phyloP scores from a whole-genome alignment of 64 coral and sea anemone species.

The Montipora cactus region DNA sequence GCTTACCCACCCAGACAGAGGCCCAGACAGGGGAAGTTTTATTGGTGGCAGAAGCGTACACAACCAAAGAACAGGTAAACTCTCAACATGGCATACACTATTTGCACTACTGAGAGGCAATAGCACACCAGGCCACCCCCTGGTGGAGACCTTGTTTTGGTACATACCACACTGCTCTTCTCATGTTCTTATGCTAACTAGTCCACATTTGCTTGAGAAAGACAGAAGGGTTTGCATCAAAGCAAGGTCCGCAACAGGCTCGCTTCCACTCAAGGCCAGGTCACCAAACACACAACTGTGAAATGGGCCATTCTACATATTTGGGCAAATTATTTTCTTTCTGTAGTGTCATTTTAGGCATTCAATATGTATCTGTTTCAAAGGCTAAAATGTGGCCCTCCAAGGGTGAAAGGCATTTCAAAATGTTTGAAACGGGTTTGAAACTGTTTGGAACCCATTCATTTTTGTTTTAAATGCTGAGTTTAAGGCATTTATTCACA shows the following conservation, averaged over 20 bases:
- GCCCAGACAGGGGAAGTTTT: constrained; percentile 6
- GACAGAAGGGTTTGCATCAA: too few relatives aligned
- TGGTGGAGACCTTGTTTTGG: background rate
- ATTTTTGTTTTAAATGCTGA: too few relatives aligned
- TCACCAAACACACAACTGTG: too few relatives aligned
- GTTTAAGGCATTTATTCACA: too few relatives aligned
- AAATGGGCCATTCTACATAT: background rate
- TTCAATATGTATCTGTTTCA: constrained; percentile 6
- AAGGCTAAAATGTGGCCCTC: background rate
- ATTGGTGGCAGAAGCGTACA: background rate
- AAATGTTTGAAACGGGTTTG: too few relatives aligned
- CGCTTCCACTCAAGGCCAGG: too few relatives aligned
- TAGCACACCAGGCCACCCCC: background rate
- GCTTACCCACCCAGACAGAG: constrained; percentile 18
- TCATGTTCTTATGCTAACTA: too few relatives aligned
- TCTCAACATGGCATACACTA: background rate
- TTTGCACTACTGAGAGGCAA: background rate
- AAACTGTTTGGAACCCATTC: too few relatives aligned
- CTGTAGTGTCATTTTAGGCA: constrained; percentile 4
- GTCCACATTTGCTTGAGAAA: too few relatives aligned
- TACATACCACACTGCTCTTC: too few relatives aligned
- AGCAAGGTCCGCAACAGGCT: too few relatives aligned
- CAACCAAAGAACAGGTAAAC: constrained; percentile 17
- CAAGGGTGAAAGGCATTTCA: too few relatives aligned
- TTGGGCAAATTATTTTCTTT: background rate